A percentile compares a stretch with the other conserved stretches of the same genome.
Evolutionary conservation across 2,797 vertebrate genomes (phyloP).

Genomic region (Rousettus madagascariensis): DNA sequence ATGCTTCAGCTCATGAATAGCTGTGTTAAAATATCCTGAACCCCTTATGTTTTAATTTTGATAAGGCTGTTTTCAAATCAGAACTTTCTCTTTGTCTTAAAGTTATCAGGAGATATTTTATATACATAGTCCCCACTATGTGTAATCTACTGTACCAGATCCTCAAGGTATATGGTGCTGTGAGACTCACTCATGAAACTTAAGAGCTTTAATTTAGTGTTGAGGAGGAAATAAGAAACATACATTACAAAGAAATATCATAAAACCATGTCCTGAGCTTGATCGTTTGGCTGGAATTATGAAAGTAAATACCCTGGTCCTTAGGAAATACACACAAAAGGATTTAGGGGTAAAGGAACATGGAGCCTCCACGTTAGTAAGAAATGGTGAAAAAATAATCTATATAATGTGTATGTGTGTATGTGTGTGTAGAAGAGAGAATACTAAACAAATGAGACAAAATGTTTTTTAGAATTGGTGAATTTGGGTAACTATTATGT

Average conservation of each 20-base stretch:
- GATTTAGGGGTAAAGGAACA: background rate
- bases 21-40: background rate
- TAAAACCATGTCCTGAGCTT: background rate
- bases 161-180: background rate
- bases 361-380: background rate
- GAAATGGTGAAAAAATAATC: background rate
- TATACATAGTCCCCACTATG: background rate
- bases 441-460: background rate
- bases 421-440: background rate
- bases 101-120: background rate
- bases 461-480: background rate
- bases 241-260: background rate
- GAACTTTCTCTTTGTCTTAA: background rate
- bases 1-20: background rate
- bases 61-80: background rate
- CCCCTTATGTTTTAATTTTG: background rate
- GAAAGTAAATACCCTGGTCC: background rate
- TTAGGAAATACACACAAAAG: background rate
- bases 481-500: background rate
- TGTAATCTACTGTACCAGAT: background rate
- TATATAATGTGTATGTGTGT: background rate
- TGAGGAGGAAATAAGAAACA: conserved; percentile 21
- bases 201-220: background rate
- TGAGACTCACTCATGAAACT: background rate
- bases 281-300: background rate